A percentile compares a stretch with the other conserved stretches of the same genome.
These are phyloP conservation scores for Climacteris rufus DNA, from an alignment of 2,113 vertebrate species.

Conservation along the genomic window DNA sequence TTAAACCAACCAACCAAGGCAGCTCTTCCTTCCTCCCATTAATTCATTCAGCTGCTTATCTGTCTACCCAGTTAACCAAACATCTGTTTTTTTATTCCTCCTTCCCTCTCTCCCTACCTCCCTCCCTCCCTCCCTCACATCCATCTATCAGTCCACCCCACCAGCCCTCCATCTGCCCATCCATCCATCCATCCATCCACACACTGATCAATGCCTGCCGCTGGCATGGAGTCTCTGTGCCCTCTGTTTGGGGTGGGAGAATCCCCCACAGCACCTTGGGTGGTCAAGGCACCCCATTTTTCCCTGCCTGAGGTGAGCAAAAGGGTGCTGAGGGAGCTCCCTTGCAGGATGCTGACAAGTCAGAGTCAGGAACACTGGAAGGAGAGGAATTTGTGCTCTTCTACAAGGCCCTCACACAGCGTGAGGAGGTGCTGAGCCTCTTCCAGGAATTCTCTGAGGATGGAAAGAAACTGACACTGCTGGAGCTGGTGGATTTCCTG, in stretches of 20 bases:
- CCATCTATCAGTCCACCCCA: background rate
- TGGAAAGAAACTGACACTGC: constrained; percentile 81
- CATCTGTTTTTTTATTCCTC: background rate
- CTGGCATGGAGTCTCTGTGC: background rate
- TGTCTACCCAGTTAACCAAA: background rate
- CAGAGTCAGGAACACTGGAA: constrained; percentile 80
- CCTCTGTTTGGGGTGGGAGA: background rate
- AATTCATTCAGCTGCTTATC: background rate
- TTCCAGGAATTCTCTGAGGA: constrained; percentile 88
- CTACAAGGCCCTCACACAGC: constrained; percentile 90
- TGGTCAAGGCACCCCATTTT: background rate
- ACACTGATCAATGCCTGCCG: accelerated
- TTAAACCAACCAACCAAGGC: background rate
- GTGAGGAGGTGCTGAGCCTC: constrained; percentile 84
- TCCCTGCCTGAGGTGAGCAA: accelerated
- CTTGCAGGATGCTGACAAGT: constrained; percentile 85
- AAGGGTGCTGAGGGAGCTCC: background rate
- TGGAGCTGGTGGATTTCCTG: constrained; percentile 89
- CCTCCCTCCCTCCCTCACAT: background rate
- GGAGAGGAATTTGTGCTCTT: constrained; percentile 91
- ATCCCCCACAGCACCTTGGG: background rate
- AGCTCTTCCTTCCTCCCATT: background rate
- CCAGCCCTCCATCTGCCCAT: background rate
- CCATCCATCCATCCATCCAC: background rate
- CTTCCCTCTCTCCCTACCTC: background rate